A percentile compares a stretch with the other conserved stretches of the same genome.
Evolutionary conservation across 2,888 invertebrate species (phyloP).

Genomic region (Craniophora ligustri): DNA sequence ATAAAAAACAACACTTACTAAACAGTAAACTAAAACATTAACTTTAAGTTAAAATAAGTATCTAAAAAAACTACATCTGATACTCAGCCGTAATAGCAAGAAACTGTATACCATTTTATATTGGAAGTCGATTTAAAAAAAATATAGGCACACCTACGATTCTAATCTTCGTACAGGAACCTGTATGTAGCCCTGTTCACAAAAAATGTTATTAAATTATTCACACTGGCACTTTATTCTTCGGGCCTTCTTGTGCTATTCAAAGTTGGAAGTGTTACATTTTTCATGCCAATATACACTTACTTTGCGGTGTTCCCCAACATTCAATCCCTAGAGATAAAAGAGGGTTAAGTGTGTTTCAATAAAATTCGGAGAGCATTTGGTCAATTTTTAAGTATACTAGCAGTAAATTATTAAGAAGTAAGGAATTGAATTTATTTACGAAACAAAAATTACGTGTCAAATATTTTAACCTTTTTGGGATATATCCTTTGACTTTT

Average conservation of each 20-base stretch:
- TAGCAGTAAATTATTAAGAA: slow-evolving; percentile 36
- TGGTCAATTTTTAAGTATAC: slow-evolving; percentile 21
- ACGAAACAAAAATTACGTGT: slow-evolving; percentile 7
- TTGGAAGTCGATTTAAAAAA: no score
- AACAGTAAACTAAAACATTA: no score
- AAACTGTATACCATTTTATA: no score
- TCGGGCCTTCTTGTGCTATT: slow-evolving; percentile 12
- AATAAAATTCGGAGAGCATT: slow-evolving; percentile 16
- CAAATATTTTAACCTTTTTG: neutral
- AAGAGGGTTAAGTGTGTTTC: slow-evolving; percentile 38
- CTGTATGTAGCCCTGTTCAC: no score
- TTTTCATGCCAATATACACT: slow-evolving; percentile 40
- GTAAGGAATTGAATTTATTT: slow-evolving; percentile 28
- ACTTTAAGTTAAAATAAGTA: no score
- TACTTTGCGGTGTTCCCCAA: slow-evolving; percentile 24
- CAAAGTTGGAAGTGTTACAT: slow-evolving; percentile 33
- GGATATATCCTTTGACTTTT: neutral
- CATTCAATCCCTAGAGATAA: slow-evolving; percentile 17
- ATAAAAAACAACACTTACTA: no score
- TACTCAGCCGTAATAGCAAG: no score
- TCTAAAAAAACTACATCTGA: no score
- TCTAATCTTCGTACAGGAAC: no score
- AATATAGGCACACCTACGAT: no score
- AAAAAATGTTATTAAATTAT: no score
- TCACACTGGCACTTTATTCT: neutral